A percentile compares a stretch with the other conserved stretches of the same genome.
Conservation (phyloP, 2,113 vertebrate genomes). For the Meleagris gallopavo region DNA sequence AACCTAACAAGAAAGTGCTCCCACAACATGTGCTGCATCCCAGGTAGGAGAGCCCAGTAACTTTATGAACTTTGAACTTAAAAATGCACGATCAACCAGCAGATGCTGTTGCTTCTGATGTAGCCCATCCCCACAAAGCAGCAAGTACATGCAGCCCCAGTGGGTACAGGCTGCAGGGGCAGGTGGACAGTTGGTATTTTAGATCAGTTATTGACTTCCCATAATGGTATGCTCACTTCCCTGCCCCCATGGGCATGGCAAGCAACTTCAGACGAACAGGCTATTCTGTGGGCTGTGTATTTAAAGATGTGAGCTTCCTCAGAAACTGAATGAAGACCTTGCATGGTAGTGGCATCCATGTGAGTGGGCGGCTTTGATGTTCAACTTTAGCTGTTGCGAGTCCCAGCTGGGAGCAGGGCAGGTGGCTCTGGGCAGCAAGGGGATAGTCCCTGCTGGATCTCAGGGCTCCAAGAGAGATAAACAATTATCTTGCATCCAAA, state of each 20-base stretch:
- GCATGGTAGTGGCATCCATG: background rate
- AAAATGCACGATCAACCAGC: background rate
- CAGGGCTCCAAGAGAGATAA: background rate
- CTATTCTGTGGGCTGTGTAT: no score
- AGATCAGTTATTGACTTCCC: background rate
- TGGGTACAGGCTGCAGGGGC: background rate
- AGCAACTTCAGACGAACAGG: background rate
- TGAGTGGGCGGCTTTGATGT: background rate
- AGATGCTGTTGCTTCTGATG: background rate
- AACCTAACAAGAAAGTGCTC: background rate
- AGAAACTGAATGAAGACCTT: background rate
- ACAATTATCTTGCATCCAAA: background rate
- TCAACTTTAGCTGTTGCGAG: background rate
- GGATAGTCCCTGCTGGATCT: background rate
- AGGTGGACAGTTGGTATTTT: background rate
- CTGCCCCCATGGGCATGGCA: background rate
- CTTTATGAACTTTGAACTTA: background rate
- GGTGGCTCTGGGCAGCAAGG: no score
- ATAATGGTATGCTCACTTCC: background rate
- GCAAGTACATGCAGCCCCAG: accelerated
- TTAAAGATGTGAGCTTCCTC: background rate
- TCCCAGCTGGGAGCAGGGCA: background rate
- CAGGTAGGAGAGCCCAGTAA: background rate
- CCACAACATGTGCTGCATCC: background rate
- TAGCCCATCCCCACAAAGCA: background rate